phyloP scores from a whole-genome alignment of 2,113 vertebrate species.

The Panthera uncia region DNA sequence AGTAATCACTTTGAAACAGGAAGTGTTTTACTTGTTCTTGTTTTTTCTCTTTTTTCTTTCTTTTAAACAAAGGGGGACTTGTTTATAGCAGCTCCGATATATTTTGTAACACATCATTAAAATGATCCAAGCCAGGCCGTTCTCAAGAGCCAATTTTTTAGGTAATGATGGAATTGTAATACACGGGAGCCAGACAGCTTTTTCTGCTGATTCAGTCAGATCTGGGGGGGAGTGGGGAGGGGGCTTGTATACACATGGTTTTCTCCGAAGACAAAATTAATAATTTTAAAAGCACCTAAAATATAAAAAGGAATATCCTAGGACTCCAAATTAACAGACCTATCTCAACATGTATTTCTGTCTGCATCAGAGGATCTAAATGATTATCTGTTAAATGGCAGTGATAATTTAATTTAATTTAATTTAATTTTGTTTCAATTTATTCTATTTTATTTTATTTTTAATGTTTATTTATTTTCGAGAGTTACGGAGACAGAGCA shows the following conservation, averaged over 20 bases:
- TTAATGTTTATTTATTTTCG: too few relatives aligned
- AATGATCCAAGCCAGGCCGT: constrained; percentile 48
- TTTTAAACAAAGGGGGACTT: constrained; percentile 53
- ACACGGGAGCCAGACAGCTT: constrained; percentile 1
- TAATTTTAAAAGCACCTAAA: neutral
- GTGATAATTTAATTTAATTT: neutral
- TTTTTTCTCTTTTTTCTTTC: neutral
- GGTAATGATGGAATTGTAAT: constrained; percentile 43
- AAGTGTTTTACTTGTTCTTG: constrained; percentile 29
- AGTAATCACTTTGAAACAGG: constrained; percentile 45
- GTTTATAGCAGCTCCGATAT: constrained; percentile 47
- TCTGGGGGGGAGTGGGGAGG: neutral
- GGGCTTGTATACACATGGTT: neutral
- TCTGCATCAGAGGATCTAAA: neutral
- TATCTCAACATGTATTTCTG: neutral
- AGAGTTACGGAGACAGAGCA: too few relatives aligned
- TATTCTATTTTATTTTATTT: too few relatives aligned
- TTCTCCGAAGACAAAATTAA: constrained; percentile 34
- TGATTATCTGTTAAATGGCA: neutral
- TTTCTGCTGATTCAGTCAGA: constrained; percentile 11
- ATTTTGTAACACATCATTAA: constrained; percentile 71
- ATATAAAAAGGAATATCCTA: neutral
- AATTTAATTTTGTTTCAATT: too few relatives aligned
- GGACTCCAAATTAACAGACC: neutral
- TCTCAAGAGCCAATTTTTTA: constrained; percentile 42